phyloP scores from a whole-genome alignment of 2,888 invertebrate species.

The Maniola hyperantus region DNA sequence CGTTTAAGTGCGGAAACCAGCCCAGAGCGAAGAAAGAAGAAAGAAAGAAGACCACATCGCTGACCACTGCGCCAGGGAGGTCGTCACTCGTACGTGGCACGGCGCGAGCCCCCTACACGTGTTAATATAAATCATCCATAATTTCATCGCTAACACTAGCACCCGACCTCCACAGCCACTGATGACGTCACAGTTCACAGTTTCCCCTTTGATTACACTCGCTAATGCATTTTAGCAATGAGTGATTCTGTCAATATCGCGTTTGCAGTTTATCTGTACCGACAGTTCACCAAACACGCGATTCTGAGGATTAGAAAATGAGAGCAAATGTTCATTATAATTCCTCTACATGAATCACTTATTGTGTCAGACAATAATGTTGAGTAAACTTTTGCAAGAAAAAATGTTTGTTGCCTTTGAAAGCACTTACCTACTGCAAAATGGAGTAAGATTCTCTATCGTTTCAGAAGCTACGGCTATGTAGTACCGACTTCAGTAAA shows the following conservation, averaged over 20 bases:
- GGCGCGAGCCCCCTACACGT: too few species aligned
- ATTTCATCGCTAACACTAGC: background rate
- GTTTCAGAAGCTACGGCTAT: too few species aligned
- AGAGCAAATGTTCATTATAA: background rate
- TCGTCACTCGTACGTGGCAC: too few species aligned
- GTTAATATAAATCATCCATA: too few species aligned
- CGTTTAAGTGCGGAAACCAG: too few species aligned
- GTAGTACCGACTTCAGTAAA: too few species aligned
- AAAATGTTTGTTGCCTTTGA: background rate
- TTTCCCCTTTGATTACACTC: slow-evolving; percentile 11
- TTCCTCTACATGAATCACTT: slow-evolving; percentile 3
- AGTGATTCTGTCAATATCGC: slow-evolving; percentile 34
- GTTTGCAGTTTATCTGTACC: slow-evolving; percentile 27
- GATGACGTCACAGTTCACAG: slow-evolving; percentile 31
- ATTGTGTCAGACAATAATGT: background rate
- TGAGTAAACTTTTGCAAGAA: background rate
- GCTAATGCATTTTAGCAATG: slow-evolving; percentile 34
- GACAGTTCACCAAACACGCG: slow-evolving; percentile 25
- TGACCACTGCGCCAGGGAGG: too few species aligned
- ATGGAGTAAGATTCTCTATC: too few species aligned
- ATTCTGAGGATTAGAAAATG: slow-evolving; percentile 19
- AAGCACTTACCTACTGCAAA: too few species aligned
- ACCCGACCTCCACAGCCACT: slow-evolving; percentile 15
- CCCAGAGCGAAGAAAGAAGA: too few species aligned
- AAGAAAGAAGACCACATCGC: too few species aligned